Evolutionary conservation across 2,888 invertebrate genomes (phyloP).

Genomic region (Leptinotarsa peninsularis): DNA sequence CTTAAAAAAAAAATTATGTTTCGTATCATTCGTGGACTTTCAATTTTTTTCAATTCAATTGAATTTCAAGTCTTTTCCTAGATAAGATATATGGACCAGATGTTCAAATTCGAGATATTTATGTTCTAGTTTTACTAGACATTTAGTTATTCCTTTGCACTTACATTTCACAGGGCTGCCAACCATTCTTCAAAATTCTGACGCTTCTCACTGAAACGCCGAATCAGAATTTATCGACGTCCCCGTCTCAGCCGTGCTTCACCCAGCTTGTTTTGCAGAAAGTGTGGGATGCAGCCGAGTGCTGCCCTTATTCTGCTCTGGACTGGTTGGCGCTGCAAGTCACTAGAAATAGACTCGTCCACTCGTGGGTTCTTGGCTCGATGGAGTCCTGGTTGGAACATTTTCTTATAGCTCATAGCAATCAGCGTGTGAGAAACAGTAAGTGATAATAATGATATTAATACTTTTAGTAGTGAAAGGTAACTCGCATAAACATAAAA

Average conservation of each 20-base stretch:
- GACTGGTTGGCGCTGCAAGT: constrained; percentile 91
- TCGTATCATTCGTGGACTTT: too few species aligned
- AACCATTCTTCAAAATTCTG: constrained; percentile 92
- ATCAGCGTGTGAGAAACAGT: constrained; percentile 88
- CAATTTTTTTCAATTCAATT: too few species aligned
- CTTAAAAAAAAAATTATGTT: too few species aligned
- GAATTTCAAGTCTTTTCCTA: too few species aligned
- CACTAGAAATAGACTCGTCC: constrained; percentile 89
- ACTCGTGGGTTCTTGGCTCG: constrained; percentile 92
- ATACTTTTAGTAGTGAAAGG: background rate
- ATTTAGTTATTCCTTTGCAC: too few species aligned
- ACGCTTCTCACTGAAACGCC: constrained; percentile 83
- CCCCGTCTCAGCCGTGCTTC: constrained; percentile 89
- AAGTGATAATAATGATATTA: constrained; percentile 50
- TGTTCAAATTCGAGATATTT: too few species aligned
- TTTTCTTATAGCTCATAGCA: constrained; percentile 86
- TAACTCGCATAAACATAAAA: too few species aligned
- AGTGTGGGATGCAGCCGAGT: constrained; percentile 91
- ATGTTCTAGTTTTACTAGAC: too few species aligned
- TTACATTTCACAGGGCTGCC: constrained; percentile 73
- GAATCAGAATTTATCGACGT: constrained; percentile 66
- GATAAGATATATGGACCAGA: too few species aligned
- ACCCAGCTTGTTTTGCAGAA: constrained; percentile 88
- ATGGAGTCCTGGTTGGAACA: constrained; percentile 92
- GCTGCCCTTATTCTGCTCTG: constrained; percentile 90